Conservation (phyloP, 2,113 vertebrate genomes). For the Cynocephalus volans region DNA sequence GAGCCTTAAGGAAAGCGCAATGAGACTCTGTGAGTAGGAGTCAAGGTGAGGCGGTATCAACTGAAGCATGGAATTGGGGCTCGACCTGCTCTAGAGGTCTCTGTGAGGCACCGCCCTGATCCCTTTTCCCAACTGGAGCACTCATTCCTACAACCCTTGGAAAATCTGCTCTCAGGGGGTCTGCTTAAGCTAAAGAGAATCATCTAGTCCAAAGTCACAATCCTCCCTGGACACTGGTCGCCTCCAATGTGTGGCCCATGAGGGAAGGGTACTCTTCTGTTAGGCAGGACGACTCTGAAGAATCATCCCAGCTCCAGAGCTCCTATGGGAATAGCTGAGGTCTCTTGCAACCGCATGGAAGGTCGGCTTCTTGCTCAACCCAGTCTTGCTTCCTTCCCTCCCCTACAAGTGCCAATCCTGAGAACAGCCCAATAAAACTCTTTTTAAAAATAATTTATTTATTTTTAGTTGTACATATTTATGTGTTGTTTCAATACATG, state of each 20-base stretch:
- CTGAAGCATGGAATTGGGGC: not conserved
- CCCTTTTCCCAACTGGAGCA: not conserved
- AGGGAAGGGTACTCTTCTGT: not conserved
- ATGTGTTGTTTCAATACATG: too few relatives aligned
- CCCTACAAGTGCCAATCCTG: not conserved
- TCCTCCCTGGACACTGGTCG: not conserved
- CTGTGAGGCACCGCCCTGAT: too few relatives aligned
- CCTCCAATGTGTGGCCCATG: not conserved
- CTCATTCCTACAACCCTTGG: not conserved
- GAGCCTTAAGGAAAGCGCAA: not conserved
- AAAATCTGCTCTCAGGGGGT: not conserved
- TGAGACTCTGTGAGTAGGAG: not conserved
- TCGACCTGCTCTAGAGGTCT: not conserved
- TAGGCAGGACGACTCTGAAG: not conserved
- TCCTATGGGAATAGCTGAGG: not conserved
- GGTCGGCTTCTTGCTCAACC: not conserved
- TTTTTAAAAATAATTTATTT: too few relatives aligned
- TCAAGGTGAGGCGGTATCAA: not conserved
- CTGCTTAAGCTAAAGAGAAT: not conserved
- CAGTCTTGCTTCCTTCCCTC: not conserved
- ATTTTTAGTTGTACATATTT: too few relatives aligned
- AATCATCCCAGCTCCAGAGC: not conserved
- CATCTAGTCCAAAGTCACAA: not conserved
- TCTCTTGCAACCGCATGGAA: not conserved
- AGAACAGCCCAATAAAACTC: not conserved